Evolutionary conservation across 2,113 vertebrate species (phyloP).

Genomic region (Vulpes lagopus): DNA sequence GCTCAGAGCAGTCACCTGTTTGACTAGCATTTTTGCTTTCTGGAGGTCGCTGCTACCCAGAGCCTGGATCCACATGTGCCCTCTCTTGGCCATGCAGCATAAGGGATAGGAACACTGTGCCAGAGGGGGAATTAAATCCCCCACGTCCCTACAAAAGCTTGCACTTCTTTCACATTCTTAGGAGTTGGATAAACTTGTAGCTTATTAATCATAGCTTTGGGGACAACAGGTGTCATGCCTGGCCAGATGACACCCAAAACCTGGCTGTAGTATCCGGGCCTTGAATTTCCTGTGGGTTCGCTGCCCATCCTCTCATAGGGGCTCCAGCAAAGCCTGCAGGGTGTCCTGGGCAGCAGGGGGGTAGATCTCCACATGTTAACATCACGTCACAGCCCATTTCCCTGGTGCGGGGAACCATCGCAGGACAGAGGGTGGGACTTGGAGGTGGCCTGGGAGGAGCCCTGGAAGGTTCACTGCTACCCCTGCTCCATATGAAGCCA

Average conservation of each 20-base stretch:
- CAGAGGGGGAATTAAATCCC: not conserved
- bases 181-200: too few relatives aligned
- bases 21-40: not conserved
- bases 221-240: not conserved
- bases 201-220: not conserved
- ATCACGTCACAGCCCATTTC: fast-evolving
- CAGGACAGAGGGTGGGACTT: fast-evolving
- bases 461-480: not conserved
- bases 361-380: not conserved
- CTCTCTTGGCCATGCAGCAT: fast-evolving
- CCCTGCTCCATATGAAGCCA: not conserved
- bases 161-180: not conserved
- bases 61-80: not conserved
- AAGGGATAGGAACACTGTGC: not conserved
- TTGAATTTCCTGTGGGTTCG: not conserved
- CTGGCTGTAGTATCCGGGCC: not conserved
- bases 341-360: not conserved
- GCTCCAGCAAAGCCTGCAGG: not conserved
- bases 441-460: not conserved
- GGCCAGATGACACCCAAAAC: too few relatives aligned
- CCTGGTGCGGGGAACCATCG: not conserved
- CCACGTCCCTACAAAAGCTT: not conserved
- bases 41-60: not conserved
- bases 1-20: not conserved
- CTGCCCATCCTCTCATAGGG: fast-evolving